Evolutionary conservation across 2,797 vertebrate species (phyloP), one percentile per base, ranked within the genome.

Genomic region (Amazonetta brasiliensis): DNA sequence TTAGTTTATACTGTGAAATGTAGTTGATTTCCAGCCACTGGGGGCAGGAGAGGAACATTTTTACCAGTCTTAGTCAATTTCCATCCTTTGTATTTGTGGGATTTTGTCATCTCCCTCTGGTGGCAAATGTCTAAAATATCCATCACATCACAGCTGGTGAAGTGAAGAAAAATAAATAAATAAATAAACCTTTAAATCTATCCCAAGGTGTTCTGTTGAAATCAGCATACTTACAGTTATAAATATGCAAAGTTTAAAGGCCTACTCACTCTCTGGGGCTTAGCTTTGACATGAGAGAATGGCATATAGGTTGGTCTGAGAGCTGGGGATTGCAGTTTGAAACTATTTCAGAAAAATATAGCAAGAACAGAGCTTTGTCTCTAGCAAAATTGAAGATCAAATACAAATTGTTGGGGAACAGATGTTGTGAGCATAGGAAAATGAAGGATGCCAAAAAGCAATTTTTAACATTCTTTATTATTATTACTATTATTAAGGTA

Each of bases 91-190:
- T 25, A 30, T 74, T 84, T 74, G 66, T 63, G 63, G 52, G 56
- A 54, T 83, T 94, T 93, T 91, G 79, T 78, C 85, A 85, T 74
- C 90, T 91, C 93, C 79, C 89, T 94, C 91, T 83, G 87, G 94
- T 90, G 92, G 87, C 72, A 92, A 67, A 60, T 50, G 39, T 71
- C 69, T 94, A 78, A 54, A 91, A 64, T 31, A 72, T 56, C 84
- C 25, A 77, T 81, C 78, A 39, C 33, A 7, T 56, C 46, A 20
- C 7, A 28, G 55, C 35, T 44, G 54, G 30, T 37, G 2, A 22
- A 14, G 6, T 1, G 13, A 5, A 20, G 2, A 0, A 4, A 11
- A 3, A 9, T 11, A 28, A 37, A 43, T 43, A 43, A 43, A 43
- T 17, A 43, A 37, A 58, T 33, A 23, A 77, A 6, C 39, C 35